Base-by-base conservation (phyloP, 2,797 vertebrate genomes). In the Pipistrellus nathusii region DNA sequence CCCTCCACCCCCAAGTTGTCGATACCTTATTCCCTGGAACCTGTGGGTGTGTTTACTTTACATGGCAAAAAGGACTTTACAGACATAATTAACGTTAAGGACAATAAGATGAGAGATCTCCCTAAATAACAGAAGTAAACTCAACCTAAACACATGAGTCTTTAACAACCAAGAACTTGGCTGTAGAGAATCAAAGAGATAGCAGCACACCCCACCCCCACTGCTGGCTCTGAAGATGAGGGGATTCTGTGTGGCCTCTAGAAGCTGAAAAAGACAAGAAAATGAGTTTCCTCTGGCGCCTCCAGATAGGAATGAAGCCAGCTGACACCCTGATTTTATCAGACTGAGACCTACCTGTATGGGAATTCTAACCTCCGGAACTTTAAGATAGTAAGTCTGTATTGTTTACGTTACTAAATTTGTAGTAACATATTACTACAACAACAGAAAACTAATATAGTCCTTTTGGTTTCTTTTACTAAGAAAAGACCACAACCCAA, bases 291-390 rank as follows among this genome's bases (percentile, higher is more conserved):
- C 21, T 17, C 18, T 55, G 0, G 30, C 86, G 21, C 68, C 32
- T 59, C 38, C 18, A 41, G 10, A 11, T 41, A 62, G 12, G n/a
- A 48, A 59, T 8, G 0, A 0, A 57, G 13, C 20, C 10, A 8
- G 12, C 4, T 6, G 20, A 85, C 25, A 51, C 17, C 30, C 41
- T 6, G 30, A 53, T 32, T 51, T 88, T 25, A 78, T 41, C 32
- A 46, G 7, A 10, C 23, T 14, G 14, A 75, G 59, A 62, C 20
- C 46, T 6, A 62, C 20, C 46, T 8, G 6, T 21, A 25, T 27
- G 88, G 15, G 44, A 78, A 35, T 86, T 76, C 35, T 78, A 38
- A 85, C 30, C 18, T 85, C 18, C 35, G 73, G 62, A 88, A 90
- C 21, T 72, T 23, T 12, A 27, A 86, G 17, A 66, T 57, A n/a